Base-by-base conservation (phyloP, 1,140 invertebrate genomes). In the Calephelis virginiensis region DNA sequence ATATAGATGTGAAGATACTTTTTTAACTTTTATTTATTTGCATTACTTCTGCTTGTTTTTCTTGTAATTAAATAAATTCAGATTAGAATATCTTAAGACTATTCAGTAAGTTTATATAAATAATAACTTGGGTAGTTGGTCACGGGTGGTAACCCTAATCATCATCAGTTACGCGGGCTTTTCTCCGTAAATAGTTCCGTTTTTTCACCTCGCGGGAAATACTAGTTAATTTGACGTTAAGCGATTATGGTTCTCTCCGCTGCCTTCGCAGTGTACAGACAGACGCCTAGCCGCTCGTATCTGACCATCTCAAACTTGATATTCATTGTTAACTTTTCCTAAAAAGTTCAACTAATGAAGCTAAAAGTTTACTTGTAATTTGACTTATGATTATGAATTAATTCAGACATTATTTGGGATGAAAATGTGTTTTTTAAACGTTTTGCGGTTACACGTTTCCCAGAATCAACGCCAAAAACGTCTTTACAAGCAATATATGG, bases 381-480 rank as follows among this genome's bases (percentile, higher is more conserved):
- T 17, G 13, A 17, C 13, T 17, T 8, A 13, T 53, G 10, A n/a
- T 53, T 12, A 63, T 61, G 43, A 17, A 63, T 61, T 47, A 38
- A 60, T 59, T 67, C 67, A 49, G 53, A 48, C n/a, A 61, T 79
- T 45, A 28, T 65, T 72, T 7, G 59, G 61, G n/a, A 61, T 82
- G n/a, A 89, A 83, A 67, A 92, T 92, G 91, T 92, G 91, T 80
- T 90, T 92, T 66, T 72, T 92, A 37, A 92, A 92, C 70, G 88
- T 92, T 14, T 66, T 92, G 13, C 81, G 91, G 4, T 69, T 92
- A n/a, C 91, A 92, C 48, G 88, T 92, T 7, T 85, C 89, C 0
- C 89, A 92, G 64, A 91, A 70, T 49, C 91, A 92, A 67, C 75
- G 91, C 8, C 91, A 92, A 76, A 92, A 92, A 77, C 79, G 88